phyloP scores from a whole-genome alignment of 2,797 vertebrate species.

The Syngnathus rostellatus region DNA sequence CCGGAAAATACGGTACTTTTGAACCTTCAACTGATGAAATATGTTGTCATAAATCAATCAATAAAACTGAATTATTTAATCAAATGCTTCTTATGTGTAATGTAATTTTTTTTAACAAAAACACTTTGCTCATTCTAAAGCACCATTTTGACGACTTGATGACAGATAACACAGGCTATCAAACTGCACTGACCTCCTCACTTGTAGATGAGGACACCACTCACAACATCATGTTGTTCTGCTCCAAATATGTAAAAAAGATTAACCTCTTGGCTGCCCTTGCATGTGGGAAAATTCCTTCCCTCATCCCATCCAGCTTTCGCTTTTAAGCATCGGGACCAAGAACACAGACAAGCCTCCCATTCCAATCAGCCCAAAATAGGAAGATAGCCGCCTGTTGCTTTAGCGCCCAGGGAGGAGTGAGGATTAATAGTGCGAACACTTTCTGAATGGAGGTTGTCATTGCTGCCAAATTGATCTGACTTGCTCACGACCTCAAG shows the following conservation, averaged over 20 bases:
- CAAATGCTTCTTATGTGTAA: no score
- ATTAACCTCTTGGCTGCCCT: slow-evolving; percentile 6
- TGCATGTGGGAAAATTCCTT: slow-evolving; percentile 2
- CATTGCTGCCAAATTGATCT: not conserved
- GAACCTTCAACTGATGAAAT: no score
- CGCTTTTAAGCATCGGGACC: not conserved
- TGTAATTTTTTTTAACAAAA: no score
- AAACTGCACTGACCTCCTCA: not conserved
- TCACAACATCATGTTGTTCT: no score
- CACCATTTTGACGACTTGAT: no score
- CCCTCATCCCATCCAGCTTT: not conserved
- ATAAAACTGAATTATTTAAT: no score
- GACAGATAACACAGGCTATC: not conserved
- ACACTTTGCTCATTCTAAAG: no score
- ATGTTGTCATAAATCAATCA: not conserved
- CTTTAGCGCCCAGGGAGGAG: not conserved
- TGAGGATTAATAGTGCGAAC: not conserved
- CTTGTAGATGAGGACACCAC: not conserved
- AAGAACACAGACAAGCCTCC: not conserved
- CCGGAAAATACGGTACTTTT: no score
- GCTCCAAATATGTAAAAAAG: slow-evolving; percentile 7
- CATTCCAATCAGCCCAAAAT: not conserved
- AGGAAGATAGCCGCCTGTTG: not conserved
- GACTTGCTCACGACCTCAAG: not conserved
- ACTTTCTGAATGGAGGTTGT: not conserved